Evolutionary conservation across 1,140 invertebrate genomes (phyloP).

Genomic region (Brachystomella parvula): DNA sequence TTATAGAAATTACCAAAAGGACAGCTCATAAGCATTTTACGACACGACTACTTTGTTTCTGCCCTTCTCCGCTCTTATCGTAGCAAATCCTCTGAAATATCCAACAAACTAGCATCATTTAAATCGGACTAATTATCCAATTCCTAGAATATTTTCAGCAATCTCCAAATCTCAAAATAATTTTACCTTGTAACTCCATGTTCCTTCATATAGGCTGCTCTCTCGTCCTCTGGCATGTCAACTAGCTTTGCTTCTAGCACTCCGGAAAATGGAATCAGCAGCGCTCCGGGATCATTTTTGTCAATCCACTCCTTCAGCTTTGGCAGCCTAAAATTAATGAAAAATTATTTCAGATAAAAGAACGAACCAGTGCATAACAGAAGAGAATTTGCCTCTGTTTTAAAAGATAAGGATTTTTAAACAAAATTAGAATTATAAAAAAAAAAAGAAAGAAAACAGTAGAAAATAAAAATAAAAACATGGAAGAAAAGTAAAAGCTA

Average conservation of each 20-base stretch:
- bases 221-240: conserved; percentile 76
- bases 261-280: conserved; percentile 92
- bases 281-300: conserved; percentile 86
- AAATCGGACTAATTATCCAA: neutral
- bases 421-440: too few relatives aligned
- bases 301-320: conserved; percentile 99
- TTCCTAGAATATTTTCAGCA: neutral
- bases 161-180: neutral
- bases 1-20: conserved; percentile 2
- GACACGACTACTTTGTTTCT: neutral
- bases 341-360: neutral
- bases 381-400: too few relatives aligned
- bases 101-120: too few relatives aligned
- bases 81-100: neutral
- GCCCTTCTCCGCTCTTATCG: neutral
- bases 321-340: conserved; percentile 61
- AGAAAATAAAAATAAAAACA: too few relatives aligned
- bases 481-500: too few relatives aligned
- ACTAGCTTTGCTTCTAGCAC: conserved; percentile 76
- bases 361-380: too few relatives aligned
- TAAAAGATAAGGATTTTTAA: too few relatives aligned
- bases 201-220: conserved; percentile 68
- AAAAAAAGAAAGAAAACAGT: neutral
- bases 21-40: neutral
- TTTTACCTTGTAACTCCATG: conserved; percentile 65